A percentile compares a stretch with the other conserved stretches of the same genome.
Conservation (phyloP, 2,113 vertebrate species). For the Sitta europaea region DNA sequence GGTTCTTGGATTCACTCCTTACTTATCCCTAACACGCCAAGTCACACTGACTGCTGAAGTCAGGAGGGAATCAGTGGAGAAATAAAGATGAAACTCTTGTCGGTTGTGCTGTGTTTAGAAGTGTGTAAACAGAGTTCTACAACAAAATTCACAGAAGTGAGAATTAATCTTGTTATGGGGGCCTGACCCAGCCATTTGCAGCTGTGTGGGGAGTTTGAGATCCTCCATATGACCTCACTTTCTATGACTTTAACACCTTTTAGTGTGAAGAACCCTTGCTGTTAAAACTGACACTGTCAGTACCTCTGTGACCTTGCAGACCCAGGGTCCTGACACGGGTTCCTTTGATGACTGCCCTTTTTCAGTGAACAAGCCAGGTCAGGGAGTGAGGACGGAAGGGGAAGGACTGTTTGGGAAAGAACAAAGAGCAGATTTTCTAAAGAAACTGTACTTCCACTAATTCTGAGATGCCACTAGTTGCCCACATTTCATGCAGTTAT, state of each 20-base stretch:
- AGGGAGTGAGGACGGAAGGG: background rate
- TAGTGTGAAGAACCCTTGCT: background rate
- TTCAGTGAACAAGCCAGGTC: background rate
- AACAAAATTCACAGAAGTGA: background rate
- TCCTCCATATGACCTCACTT: background rate
- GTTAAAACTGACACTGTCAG: background rate
- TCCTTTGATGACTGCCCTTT: background rate
- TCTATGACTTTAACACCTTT: background rate
- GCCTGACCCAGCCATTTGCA: background rate
- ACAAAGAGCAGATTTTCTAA: background rate
- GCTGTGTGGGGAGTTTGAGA: background rate
- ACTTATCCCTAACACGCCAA: background rate
- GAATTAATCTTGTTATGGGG: background rate
- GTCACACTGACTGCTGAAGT: background rate
- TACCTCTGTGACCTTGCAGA: background rate
- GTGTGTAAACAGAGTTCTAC: background rate
- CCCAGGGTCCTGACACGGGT: background rate
- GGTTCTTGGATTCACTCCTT: background rate
- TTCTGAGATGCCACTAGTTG: background rate
- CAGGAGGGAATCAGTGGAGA: background rate
- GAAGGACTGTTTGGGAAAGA: background rate
- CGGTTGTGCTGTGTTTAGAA: background rate
- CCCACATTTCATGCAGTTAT: background rate
- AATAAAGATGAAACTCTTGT: background rate
- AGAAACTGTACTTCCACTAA: background rate